These are phyloP conservation scores for Calameuta idolon DNA, from an alignment of 2,888 invertebrate genomes.

Conservation along the genomic window DNA sequence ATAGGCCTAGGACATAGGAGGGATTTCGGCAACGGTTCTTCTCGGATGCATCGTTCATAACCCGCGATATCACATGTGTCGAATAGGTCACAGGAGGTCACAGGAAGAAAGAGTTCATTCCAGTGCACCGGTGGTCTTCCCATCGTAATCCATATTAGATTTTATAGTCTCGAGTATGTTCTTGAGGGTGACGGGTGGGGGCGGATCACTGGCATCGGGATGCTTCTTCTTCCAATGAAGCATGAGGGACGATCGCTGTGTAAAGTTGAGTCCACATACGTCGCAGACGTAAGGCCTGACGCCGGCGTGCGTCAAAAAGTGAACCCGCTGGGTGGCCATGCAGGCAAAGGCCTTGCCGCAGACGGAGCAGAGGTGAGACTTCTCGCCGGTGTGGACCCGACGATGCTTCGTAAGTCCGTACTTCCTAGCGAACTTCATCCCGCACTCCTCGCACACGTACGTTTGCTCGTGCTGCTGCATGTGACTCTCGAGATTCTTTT, in stretches of 20 bases:
- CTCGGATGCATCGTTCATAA: too few relatives aligned
- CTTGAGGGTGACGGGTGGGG: conserved; percentile 29
- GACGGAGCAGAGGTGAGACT: conserved; percentile 24
- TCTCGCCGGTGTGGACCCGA: conserved; percentile 14
- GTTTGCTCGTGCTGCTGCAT: conserved; percentile 34
- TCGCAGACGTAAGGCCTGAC: conserved; percentile 38
- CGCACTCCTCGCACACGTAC: conserved; percentile 39
- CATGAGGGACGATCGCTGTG: conserved; percentile 44
- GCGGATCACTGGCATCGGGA: conserved; percentile 28
- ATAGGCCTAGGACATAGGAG: too few relatives aligned
- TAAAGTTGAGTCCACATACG: conserved; percentile 36
- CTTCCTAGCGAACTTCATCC: conserved; percentile 35
- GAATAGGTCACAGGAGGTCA: too few relatives aligned
- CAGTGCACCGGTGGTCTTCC: too few relatives aligned
- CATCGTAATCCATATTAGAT: conserved; percentile 9
- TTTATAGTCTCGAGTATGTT: conserved; percentile 28
- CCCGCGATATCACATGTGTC: too few relatives aligned
- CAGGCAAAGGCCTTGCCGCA: conserved; percentile 31
- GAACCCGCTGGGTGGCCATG: conserved; percentile 26
- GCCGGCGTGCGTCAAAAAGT: conserved; percentile 35
- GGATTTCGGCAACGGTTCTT: too few relatives aligned
- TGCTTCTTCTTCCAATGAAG: conserved; percentile 42
- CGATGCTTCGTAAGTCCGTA: conserved; percentile 29
- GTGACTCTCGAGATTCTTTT: conserved; percentile 29
- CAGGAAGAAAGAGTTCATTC: too few relatives aligned